These are phyloP conservation scores for Cartodere bifasciata DNA, from an alignment of 2,888 invertebrate species.

Conservation along the genomic window DNA sequence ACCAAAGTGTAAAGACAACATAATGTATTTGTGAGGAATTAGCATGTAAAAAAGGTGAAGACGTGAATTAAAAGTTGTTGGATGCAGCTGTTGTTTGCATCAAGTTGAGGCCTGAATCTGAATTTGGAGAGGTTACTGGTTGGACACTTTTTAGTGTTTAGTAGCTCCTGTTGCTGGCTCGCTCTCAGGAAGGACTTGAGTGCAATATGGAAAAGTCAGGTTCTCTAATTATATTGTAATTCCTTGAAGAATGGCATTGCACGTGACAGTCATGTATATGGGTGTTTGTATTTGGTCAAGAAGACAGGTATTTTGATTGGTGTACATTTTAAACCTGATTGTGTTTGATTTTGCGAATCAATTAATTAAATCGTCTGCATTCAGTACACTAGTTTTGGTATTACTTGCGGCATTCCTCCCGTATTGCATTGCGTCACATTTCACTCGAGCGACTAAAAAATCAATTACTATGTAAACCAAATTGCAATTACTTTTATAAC, in stretches of 20 bases:
- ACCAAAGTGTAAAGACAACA: too few species aligned
- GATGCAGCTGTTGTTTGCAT: too few species aligned
- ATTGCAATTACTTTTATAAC: conserved; percentile 10
- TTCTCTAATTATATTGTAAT: conserved; percentile 15
- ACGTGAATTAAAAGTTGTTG: too few species aligned
- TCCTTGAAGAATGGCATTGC: conserved; percentile 19
- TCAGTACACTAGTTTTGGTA: conserved; percentile 20
- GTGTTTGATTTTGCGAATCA: conserved; percentile 25
- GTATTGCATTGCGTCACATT: conserved; percentile 10
- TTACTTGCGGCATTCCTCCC: conserved; percentile 19
- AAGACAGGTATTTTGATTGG: conserved; percentile 26
- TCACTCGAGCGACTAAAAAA: conserved; percentile 8
- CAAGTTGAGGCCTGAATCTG: too few species aligned
- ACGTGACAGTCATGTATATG: conserved; percentile 25
- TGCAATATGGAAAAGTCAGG: too few species aligned
- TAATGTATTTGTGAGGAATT: too few species aligned
- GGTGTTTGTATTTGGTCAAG: conserved; percentile 11
- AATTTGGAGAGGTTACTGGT: too few species aligned
- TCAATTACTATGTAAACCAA: conserved; percentile 12
- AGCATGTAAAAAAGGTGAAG: too few species aligned
- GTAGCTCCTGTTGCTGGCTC: too few species aligned
- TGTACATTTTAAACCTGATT: conserved; percentile 26
- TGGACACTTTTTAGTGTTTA: too few species aligned
- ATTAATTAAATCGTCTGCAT: conserved; percentile 26
- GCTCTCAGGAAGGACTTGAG: too few species aligned